These are phyloP conservation scores for Crocodylus rhombifer DNA, from an alignment of 2,797 vertebrate genomes.

Conservation along the genomic window DNA sequence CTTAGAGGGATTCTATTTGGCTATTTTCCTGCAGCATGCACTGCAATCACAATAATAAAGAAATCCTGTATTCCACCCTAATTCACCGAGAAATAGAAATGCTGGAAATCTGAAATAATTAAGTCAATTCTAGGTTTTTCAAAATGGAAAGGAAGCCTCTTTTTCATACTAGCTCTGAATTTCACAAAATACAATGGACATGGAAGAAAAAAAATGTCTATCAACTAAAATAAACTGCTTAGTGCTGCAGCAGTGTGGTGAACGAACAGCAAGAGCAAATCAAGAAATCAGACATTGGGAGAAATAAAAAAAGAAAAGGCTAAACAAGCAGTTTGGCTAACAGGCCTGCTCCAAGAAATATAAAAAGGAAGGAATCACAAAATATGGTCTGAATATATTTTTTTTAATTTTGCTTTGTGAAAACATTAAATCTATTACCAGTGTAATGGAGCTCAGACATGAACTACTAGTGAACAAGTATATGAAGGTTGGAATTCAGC, in stretches of 20 bases:
- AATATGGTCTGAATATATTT: background rate
- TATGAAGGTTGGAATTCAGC: slow-evolving; percentile 53
- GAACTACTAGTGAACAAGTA: slow-evolving; percentile 63
- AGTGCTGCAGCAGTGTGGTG: slow-evolving; percentile 55
- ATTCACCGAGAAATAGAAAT: slow-evolving; percentile 76
- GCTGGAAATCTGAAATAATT: slow-evolving; percentile 68
- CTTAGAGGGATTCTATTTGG: slow-evolving; percentile 71
- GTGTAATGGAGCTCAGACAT: slow-evolving; percentile 33
- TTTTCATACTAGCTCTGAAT: slow-evolving; percentile 67
- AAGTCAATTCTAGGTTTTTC: slow-evolving; percentile 55
- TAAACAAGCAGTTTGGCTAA: background rate
- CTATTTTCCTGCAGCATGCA: slow-evolving; percentile 71
- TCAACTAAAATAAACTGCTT: slow-evolving; percentile 76
- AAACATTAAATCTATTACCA: slow-evolving; percentile 61
- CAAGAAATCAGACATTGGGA: slow-evolving; percentile 33
- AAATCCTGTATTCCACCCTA: slow-evolving; percentile 73
- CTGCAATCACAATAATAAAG: slow-evolving; percentile 68
- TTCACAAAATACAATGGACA: slow-evolving; percentile 74
- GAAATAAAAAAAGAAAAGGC: slow-evolving; percentile 52
- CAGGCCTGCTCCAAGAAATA: slow-evolving; percentile 41
- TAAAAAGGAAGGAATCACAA: background rate
- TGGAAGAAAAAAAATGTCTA: slow-evolving; percentile 59
- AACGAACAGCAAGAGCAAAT: slow-evolving; percentile 56
- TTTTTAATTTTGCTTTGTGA: slow-evolving; percentile 25
- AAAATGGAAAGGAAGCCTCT: slow-evolving; percentile 70